Evolutionary conservation across 2,797 vertebrate genomes (phyloP).

Genomic region (Chelonia mydas): DNA sequence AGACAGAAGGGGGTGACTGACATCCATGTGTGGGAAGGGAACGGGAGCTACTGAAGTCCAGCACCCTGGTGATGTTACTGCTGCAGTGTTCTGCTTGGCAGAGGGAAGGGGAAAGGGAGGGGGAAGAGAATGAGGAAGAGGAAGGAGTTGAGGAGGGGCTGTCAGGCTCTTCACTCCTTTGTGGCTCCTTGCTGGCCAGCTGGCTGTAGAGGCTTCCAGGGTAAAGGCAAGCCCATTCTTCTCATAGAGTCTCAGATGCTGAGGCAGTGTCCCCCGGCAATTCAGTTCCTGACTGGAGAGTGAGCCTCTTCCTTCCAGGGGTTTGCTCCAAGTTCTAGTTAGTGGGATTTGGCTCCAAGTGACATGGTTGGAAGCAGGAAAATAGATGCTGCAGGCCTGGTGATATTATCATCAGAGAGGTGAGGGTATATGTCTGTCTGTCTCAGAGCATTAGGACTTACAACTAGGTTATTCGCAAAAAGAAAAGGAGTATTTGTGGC

Average conservation of each 20-base stretch:
- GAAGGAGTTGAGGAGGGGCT: neutral
- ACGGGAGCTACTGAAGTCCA: neutral
- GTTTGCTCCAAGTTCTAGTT: constrained; percentile 68
- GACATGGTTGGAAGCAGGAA: constrained; percentile 2
- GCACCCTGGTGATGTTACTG: neutral
- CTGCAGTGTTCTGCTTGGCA: neutral
- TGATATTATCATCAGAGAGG: neutral
- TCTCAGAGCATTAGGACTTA: neutral
- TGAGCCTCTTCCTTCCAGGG: constrained; percentile 8
- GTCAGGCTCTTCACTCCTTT: neutral
- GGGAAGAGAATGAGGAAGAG: neutral
- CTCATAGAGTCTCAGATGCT: constrained; percentile 33
- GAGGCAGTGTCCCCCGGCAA: constrained; percentile 32
- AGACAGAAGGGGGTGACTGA: neutral
- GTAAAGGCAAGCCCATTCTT: constrained; percentile 19
- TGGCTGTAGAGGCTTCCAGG: neutral
- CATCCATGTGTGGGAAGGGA: neutral
- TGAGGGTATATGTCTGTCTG: neutral
- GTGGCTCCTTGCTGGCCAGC: neutral
- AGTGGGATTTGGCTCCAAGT: constrained; percentile 55
- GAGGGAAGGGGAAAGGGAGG: neutral
- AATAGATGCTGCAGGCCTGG: constrained; percentile 11
- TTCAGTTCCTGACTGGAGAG: constrained; percentile 34
- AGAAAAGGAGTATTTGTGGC: too few relatives aligned
- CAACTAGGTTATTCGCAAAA: neutral